These are phyloP conservation scores for Pseudonaja textilis DNA, from an alignment of 2,113 vertebrate genomes.

Conservation along the genomic window DNA sequence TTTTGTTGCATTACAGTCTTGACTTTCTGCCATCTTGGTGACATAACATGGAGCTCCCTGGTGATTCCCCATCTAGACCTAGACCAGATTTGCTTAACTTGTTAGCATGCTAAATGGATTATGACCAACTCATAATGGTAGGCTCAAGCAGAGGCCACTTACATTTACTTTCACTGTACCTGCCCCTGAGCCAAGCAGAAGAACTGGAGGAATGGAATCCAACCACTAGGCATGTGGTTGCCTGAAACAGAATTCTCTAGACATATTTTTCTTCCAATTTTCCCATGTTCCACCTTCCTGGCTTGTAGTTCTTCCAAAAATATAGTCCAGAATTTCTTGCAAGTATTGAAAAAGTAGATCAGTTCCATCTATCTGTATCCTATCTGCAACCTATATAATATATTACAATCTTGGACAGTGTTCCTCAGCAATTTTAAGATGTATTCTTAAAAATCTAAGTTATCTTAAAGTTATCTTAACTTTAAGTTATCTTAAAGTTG, in stretches of 20 bases:
- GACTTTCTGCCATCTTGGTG: background rate
- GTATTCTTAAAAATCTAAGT: background rate
- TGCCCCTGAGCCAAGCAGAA: background rate
- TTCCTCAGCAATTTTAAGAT: background rate
- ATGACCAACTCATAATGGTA: background rate
- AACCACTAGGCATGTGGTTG: background rate
- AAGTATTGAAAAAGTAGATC: background rate
- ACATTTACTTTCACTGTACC: background rate
- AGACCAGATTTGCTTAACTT: background rate
- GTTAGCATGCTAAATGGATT: background rate
- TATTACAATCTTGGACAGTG: background rate
- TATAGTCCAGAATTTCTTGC: background rate
- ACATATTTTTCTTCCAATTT: background rate
- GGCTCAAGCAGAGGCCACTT: background rate
- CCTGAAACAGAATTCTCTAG: background rate
- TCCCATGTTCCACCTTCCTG: background rate
- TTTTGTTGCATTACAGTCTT: background rate
- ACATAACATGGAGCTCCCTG: background rate
- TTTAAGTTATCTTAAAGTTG: background rate
- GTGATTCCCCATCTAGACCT: background rate
- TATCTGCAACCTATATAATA: background rate
- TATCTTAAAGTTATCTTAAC: too few relatives aligned
- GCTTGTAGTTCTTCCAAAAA: background rate
- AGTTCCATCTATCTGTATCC: background rate
- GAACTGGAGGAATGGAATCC: background rate